Conservation (phyloP, 2,797 vertebrate species). For the Peromyscus aztecus region DNA sequence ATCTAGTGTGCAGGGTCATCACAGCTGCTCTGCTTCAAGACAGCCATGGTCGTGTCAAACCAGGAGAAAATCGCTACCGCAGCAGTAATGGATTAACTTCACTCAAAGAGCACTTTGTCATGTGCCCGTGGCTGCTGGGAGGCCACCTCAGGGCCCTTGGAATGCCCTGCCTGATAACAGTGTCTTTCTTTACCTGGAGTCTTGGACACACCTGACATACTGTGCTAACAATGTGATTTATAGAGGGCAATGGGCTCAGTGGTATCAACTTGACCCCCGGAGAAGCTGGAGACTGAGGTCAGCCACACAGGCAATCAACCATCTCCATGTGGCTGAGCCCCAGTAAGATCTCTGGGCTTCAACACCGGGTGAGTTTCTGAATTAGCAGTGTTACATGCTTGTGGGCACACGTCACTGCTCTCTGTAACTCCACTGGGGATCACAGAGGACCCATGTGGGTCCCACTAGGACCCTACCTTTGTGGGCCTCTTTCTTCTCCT, state of each 20-base stretch:
- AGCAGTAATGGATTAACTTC: not conserved
- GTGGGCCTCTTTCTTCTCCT: not conserved
- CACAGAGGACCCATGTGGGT: not conserved
- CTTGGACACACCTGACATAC: not conserved
- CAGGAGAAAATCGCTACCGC: not conserved
- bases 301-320: not conserved
- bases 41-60: not conserved
- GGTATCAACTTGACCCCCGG: not conserved
- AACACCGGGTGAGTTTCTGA: not conserved
- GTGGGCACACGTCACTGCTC: too few species aligned
- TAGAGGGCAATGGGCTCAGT: not conserved
- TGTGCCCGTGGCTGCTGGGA: not conserved
- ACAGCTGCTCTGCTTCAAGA: not conserved
- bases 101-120: not conserved
- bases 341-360: not conserved
- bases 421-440: not conserved
- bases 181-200: constrained; percentile 1
- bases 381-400: not conserved
- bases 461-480: too few species aligned
- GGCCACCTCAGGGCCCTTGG: not conserved
- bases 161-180: not conserved
- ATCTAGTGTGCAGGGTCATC: not conserved
- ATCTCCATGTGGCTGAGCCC: not conserved
- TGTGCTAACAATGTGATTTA: not conserved
- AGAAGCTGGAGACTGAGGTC: not conserved